phyloP scores from a whole-genome alignment of 2,888 invertebrate species.

The Metopia argyrocephala region DNA sequence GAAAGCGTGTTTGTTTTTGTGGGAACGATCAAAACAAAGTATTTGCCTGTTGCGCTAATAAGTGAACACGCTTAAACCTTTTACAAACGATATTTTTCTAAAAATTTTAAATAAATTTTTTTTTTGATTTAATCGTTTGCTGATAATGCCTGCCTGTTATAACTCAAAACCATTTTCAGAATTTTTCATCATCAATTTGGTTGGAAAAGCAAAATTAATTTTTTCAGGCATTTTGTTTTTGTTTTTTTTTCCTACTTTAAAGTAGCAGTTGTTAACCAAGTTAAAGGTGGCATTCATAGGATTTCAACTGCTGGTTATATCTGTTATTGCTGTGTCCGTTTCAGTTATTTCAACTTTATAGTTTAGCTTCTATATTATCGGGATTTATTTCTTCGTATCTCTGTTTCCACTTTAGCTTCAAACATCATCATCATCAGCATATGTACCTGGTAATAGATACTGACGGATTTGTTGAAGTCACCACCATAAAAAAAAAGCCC shows the following conservation, averaged over 20 bases:
- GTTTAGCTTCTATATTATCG: slow-evolving; percentile 38
- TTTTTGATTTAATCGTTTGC: neutral
- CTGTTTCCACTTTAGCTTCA: slow-evolving; percentile 20
- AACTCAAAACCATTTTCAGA: neutral
- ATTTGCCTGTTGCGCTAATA: too few relatives aligned
- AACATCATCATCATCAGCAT: slow-evolving; percentile 32
- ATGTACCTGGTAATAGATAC: slow-evolving; percentile 64
- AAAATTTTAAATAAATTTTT: too few relatives aligned
- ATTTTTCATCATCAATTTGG: slow-evolving; percentile 1
- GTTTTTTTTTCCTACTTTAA: neutral
- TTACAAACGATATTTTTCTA: too few relatives aligned
- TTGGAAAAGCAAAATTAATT: neutral
- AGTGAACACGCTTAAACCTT: too few relatives aligned
- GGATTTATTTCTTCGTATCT: slow-evolving; percentile 14
- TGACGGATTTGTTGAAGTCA: slow-evolving; percentile 64
- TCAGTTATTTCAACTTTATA: neutral
- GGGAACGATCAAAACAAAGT: too few relatives aligned
- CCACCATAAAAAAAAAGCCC: slow-evolving; percentile 55
- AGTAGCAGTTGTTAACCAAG: slow-evolving; percentile 15
- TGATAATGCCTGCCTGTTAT: too few relatives aligned
- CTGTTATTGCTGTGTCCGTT: neutral
- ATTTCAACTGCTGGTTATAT: slow-evolving; percentile 6
- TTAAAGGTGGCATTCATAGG: slow-evolving; percentile 38
- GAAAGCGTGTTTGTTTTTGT: too few relatives aligned
- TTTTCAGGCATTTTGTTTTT: neutral